Evolutionary conservation across 2,797 vertebrate genomes (phyloP).

Genomic region (Sebastes cheni): DNA sequence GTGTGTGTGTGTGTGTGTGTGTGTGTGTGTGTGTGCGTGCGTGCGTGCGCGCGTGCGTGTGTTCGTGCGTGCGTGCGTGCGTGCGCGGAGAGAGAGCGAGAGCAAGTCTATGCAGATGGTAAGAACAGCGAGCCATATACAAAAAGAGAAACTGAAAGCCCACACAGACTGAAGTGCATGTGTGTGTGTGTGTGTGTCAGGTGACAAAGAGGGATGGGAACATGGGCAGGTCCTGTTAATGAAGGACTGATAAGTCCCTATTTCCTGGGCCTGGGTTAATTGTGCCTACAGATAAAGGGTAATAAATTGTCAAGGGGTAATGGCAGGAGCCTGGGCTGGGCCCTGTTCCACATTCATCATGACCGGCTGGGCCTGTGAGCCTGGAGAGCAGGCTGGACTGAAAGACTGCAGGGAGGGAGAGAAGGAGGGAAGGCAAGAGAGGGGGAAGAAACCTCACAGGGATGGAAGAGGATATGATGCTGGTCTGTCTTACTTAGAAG

Average conservation of each 20-base stretch:
- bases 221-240: slow-evolving; percentile 80
- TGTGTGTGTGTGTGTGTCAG: slow-evolving; percentile 42
- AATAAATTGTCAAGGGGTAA: slow-evolving; percentile 85
- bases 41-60: no score
- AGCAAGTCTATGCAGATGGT: slow-evolving; percentile 4
- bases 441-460: slow-evolving; percentile 21
- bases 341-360: slow-evolving; percentile 83
- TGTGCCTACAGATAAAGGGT: slow-evolving; percentile 85
- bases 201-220: slow-evolving; percentile 80
- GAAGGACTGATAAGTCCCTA: slow-evolving; percentile 83
- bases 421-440: not conserved
- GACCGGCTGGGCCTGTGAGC: slow-evolving; percentile 54
- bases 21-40: no score
- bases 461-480: slow-evolving; percentile 17
- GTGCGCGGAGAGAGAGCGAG: not conserved
- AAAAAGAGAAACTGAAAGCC: slow-evolving; percentile 38
- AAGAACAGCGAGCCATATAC: slow-evolving; percentile 9
- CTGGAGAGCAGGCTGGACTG: slow-evolving; percentile 35
- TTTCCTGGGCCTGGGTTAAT: slow-evolving; percentile 85
- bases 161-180: slow-evolving; percentile 21
- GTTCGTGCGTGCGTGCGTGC: rapidly evolving
- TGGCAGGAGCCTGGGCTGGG: slow-evolving; percentile 74
- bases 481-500: slow-evolving; percentile 10
- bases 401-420: slow-evolving; percentile 2
- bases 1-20: no score